phyloP scores from a whole-genome alignment of 2,797 vertebrate genomes.

The Lepus oiostolus region DNA sequence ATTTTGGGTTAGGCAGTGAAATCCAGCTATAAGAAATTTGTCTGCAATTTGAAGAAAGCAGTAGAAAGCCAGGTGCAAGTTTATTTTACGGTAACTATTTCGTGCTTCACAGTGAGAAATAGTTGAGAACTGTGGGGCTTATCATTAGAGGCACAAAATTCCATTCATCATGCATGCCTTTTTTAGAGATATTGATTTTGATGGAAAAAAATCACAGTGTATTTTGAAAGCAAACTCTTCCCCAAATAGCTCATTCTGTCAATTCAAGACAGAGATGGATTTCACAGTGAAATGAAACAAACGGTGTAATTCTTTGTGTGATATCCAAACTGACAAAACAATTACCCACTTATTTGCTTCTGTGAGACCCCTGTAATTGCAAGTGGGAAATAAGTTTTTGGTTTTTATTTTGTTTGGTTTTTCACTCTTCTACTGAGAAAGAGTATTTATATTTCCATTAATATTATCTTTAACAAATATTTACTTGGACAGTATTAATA shows the following conservation, averaged over 20 bases:
- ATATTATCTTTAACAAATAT: constrained; percentile 71
- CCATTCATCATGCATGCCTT: constrained; percentile 25
- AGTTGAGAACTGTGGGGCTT: constrained; percentile 40
- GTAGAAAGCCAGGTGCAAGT: constrained; percentile 40
- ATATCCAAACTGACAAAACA: constrained; percentile 71
- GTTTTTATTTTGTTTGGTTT: not conserved
- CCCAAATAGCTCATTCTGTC: constrained; percentile 48
- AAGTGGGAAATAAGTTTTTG: not conserved
- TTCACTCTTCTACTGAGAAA: constrained; percentile 61
- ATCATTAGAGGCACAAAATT: constrained; percentile 65
- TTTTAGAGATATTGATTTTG: constrained; percentile 61
- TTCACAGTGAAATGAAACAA: constrained; percentile 44
- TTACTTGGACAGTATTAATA: constrained; percentile 45
- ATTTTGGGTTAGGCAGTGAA: constrained; percentile 75
- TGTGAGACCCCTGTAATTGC: not conserved
- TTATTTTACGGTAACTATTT: constrained; percentile 48
- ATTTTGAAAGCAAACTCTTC: constrained; percentile 64
- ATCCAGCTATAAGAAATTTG: constrained; percentile 76
- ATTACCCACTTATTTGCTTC: constrained; percentile 49
- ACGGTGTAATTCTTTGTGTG: constrained; percentile 61
- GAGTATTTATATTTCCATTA: constrained; percentile 5
- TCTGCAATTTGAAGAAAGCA: constrained; percentile 61
- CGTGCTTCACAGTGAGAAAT: constrained; percentile 38
- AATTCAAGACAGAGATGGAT: constrained; percentile 27
- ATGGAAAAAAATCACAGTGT: constrained; percentile 55